These are phyloP conservation scores for Lobophora halterata DNA, from an alignment of 2,888 invertebrate species.

Conservation along the genomic window DNA sequence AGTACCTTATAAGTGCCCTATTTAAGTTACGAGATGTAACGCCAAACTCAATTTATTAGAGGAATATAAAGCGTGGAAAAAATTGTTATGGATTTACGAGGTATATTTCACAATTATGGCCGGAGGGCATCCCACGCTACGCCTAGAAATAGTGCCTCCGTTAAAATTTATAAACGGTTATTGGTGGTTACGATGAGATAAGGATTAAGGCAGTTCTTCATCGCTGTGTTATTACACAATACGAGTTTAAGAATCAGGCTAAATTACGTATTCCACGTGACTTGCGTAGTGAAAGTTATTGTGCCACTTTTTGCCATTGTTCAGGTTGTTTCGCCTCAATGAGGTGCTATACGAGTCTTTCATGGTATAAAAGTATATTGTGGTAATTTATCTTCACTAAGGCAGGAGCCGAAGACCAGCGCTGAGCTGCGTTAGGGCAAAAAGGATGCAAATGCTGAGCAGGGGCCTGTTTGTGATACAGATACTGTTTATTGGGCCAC, in stretches of 20 bases:
- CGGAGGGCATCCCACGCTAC: too few relatives aligned
- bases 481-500: too few relatives aligned
- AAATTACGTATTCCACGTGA: slow-evolving; percentile 43
- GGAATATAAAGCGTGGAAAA: slow-evolving; percentile 9
- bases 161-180: neutral
- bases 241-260: slow-evolving; percentile 37
- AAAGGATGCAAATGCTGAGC: too few relatives aligned
- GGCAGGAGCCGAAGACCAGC: too few relatives aligned
- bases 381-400: too few relatives aligned
- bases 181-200: neutral
- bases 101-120: too few relatives aligned
- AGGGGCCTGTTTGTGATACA: too few relatives aligned
- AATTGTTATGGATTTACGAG: too few relatives aligned
- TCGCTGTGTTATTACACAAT: slow-evolving; percentile 42
- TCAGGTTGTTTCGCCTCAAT: slow-evolving; percentile 24
- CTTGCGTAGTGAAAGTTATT: slow-evolving; percentile 45
- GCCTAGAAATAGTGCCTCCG: too few relatives aligned
- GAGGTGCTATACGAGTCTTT: slow-evolving; percentile 9
- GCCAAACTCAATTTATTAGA: slow-evolving; percentile 16
- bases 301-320: slow-evolving; percentile 42
- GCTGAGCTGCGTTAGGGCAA: too few relatives aligned
- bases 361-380: slow-evolving; percentile 5
- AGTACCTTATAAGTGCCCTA: too few relatives aligned
- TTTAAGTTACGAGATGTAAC: slow-evolving; percentile 23
- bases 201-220: slow-evolving; percentile 11